Evolutionary conservation across 2,888 invertebrate genomes (phyloP), one percentile per base, ranked within the genome.

Genomic region (Metalampra italica): DNA sequence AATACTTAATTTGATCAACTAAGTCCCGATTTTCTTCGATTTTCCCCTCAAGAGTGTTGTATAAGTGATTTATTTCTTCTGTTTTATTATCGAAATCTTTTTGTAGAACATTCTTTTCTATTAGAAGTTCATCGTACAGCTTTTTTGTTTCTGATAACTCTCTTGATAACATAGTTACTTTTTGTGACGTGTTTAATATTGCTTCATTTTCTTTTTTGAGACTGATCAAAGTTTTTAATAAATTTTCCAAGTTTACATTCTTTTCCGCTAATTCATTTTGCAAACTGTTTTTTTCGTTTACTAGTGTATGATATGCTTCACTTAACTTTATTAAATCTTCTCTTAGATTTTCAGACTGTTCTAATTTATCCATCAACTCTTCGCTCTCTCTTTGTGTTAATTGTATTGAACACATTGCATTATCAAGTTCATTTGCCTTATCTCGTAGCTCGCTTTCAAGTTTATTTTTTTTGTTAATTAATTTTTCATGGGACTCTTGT

Each of bases 11-110:
- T 51, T 78, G 57, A 38, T 66, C 49, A 43, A 48, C 51, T 43
- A 84, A 58, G 4, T 60, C 54, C 50, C 49, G 56, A 46, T 80
- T 83, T 60, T 84, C 80, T 47, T 75, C 67, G 32, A 62, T 71
- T 68, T 75, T 78, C 1, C 14, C 55, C 52, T 82, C 68, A 38
- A 86, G 57, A 7, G 49, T 56, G 43, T 71, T 64, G 34, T 59
- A 57, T 45, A 82, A 64, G 50, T 68, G 58, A 48, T 69, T 70
- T 1, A 72, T 50, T 64, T 78, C 71, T 30, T 68, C 55, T 11
- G 50, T 66, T 71, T 78, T 78, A 15, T 52, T 55, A 34, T 71
- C 58, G 34, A 65, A 62, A 49, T 74, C 70, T 38, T 52, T 55
- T 49, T 75, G 62, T 38, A 80, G 56, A 22, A 36, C 50, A 22